Conservation (phyloP, 2,888 invertebrate genomes). For the Trichogramma dendrolimi region DNA sequence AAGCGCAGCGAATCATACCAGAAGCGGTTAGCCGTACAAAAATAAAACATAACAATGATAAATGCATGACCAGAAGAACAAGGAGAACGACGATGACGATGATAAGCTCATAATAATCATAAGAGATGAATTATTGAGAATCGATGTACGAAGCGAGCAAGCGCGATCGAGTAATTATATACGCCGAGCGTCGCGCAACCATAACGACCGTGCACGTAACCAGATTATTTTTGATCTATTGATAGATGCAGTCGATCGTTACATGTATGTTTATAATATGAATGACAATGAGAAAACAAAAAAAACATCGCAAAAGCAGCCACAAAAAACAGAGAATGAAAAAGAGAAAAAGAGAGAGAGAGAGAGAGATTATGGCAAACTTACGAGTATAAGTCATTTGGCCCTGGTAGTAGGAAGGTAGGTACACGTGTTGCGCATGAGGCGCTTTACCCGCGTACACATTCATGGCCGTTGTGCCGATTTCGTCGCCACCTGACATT, state of each 20-base stretch:
- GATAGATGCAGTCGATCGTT: too few species aligned
- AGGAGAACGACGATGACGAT: too few species aligned
- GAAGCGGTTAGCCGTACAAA: too few species aligned
- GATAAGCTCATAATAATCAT: too few species aligned
- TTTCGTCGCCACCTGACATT: conserved; percentile 50
- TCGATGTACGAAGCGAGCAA: not conserved
- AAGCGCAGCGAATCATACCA: too few species aligned
- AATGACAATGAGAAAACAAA: not conserved
- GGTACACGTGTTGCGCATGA: conserved; percentile 75
- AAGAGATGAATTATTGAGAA: too few species aligned
- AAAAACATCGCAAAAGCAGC: not conserved
- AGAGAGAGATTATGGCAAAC: conserved; percentile 51
- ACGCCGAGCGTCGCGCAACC: too few species aligned
- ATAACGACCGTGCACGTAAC: too few species aligned
- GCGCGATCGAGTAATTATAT: not conserved
- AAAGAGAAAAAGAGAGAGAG: conserved; percentile 39
- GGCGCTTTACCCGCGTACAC: conserved; percentile 66
- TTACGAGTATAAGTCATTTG: conserved; percentile 75
- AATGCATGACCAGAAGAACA: too few species aligned
- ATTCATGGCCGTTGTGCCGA: conserved; percentile 56
- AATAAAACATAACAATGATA: too few species aligned
- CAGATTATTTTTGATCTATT: too few species aligned
- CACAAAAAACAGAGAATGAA: conserved; percentile 26
- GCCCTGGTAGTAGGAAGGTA: conserved; percentile 78
- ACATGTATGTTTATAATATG: not conserved